Conservation (phyloP, 1,140 invertebrate genomes). For the Bombus superbus region DNA sequence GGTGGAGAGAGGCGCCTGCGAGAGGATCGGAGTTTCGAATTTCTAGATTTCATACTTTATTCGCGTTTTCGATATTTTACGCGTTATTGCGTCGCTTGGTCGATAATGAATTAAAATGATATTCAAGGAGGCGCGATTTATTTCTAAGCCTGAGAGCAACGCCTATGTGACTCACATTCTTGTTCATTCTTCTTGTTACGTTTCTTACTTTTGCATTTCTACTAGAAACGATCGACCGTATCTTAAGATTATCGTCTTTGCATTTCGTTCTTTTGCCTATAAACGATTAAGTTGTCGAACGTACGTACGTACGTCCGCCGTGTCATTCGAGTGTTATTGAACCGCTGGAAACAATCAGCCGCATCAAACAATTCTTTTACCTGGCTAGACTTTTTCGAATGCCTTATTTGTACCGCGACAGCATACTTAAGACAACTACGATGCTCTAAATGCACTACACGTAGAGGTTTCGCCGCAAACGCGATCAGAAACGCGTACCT, state of each 20-base stretch:
- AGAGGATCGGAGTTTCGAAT: too few species aligned
- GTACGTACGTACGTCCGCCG: too few species aligned
- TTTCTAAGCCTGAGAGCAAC: too few species aligned
- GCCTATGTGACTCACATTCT: too few species aligned
- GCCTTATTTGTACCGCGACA: slow-evolving; percentile 6
- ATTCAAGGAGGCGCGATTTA: too few species aligned
- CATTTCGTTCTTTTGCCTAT: not conserved
- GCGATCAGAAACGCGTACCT: slow-evolving; percentile 43
- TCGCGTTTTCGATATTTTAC: not conserved
- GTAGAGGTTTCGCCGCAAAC: slow-evolving; percentile 24
- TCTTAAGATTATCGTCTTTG: too few species aligned
- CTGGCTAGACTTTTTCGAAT: slow-evolving; percentile 6
- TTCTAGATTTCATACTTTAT: too few species aligned
- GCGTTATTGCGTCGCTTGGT: too few species aligned
- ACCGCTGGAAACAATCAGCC: not conserved
- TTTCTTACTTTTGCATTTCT: too few species aligned
- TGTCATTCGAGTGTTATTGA: not conserved
- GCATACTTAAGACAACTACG: slow-evolving; percentile 15
- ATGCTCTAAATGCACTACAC: slow-evolving; percentile 28
- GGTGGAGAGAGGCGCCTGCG: too few species aligned
- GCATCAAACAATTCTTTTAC: not conserved
- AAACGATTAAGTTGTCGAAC: not conserved
- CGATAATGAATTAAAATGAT: too few species aligned
- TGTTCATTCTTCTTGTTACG: too few species aligned
- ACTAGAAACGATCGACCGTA: rapidly evolving